phyloP scores from a whole-genome alignment of 2,797 vertebrate genomes.

The Hoplostethus mediterraneus region DNA sequence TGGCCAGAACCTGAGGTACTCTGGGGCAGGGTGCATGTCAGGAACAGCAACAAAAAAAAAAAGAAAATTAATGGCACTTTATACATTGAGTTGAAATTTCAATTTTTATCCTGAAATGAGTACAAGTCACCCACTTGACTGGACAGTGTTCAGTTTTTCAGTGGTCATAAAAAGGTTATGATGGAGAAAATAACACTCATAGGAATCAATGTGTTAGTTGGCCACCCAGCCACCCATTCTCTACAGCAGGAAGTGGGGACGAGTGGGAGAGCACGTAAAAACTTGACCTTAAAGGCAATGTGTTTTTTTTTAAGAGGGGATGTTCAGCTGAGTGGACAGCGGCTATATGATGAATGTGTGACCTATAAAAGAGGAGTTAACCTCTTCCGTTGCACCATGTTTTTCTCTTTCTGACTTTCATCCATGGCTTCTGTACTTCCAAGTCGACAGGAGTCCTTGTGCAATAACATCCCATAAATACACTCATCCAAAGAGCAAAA shows the following conservation, averaged over 20 bases:
- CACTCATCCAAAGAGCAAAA: constrained; percentile 49
- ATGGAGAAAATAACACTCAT: constrained; percentile 23
- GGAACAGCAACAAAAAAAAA: constrained; percentile 44
- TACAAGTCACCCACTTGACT: constrained; percentile 45
- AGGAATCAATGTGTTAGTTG: constrained; percentile 27
- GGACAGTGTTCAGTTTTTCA: constrained; percentile 49
- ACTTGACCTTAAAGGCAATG: constrained; percentile 19
- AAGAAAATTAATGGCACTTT: constrained; percentile 77
- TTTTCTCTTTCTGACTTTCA: constrained; percentile 28
- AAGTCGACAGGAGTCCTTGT: constrained; percentile 62
- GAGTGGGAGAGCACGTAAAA: constrained; percentile 1
- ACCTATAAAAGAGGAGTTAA: constrained; percentile 32
- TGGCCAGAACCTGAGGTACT: constrained; percentile 72
- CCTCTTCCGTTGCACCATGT: constrained; percentile 32
- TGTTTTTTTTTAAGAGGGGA: constrained; percentile 19
- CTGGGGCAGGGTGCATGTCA: constrained; percentile 44
- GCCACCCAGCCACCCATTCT: constrained; percentile 20
- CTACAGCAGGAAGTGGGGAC: constrained; percentile 33
- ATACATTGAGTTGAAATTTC: constrained; percentile 42
- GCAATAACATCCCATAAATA: constrained; percentile 65
- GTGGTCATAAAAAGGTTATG: constrained; percentile 62
- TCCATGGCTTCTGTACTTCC: constrained; percentile 63
- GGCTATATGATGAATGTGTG: constrained; percentile 46
- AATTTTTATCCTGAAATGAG: constrained; percentile 42
- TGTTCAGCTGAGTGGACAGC: constrained; percentile 22